Evolutionary conservation across 2,888 invertebrate species (phyloP).

Genomic region (Eulithis testata): DNA sequence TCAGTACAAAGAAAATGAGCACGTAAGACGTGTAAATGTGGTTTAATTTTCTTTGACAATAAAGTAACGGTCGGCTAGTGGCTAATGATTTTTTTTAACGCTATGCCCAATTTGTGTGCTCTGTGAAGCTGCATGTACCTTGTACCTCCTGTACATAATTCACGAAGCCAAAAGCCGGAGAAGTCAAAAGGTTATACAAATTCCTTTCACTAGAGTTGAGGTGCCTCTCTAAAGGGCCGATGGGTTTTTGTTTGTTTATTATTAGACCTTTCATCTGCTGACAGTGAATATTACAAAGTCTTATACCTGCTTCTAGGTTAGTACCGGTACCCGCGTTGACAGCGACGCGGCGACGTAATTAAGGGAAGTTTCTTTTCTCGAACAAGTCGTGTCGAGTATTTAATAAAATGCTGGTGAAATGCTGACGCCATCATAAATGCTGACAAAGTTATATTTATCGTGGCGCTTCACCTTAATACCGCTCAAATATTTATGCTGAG

Average conservation of each 20-base stretch:
- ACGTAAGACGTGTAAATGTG: slow-evolving; percentile 31
- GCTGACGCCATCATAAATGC: slow-evolving; percentile 1
- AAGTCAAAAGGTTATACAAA: no score
- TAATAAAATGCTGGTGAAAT: slow-evolving; percentile 9
- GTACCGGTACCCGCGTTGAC: slow-evolving; percentile 12
- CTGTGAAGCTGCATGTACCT: no score
- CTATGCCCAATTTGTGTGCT: no score
- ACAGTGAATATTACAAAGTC: neutral
- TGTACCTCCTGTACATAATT: no score
- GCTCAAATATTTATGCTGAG: neutral
- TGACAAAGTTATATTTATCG: neutral
- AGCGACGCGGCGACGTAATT: slow-evolving; percentile 16
- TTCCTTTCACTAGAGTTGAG: no score
- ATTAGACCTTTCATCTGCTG: no score
- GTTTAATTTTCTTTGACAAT: slow-evolving; percentile 36
- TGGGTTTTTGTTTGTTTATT: no score
- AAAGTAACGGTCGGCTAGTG: slow-evolving; percentile 10
- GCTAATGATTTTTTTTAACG: no score
- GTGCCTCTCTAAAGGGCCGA: no score
- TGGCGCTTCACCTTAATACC: neutral
- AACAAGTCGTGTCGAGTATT: slow-evolving; percentile 7
- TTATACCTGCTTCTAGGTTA: slow-evolving; percentile 1
- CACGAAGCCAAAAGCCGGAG: no score
- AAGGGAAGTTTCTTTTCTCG: slow-evolving; percentile 19
- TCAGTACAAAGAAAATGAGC: slow-evolving; percentile 31